phyloP scores from a whole-genome alignment of 2,888 invertebrate genomes.

The Bombylius discolor region DNA sequence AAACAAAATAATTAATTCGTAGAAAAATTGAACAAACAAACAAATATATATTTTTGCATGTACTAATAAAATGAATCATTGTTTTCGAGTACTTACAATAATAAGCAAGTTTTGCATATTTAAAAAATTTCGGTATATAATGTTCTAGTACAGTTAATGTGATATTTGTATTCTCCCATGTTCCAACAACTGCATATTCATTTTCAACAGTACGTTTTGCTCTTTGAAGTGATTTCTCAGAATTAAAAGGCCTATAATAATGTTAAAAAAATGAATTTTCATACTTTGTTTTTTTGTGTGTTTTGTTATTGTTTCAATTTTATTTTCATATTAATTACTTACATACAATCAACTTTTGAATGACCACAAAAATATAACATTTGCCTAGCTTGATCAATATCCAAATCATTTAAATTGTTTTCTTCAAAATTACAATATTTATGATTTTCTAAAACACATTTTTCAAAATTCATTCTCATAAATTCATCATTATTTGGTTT shows the following conservation, averaged over 20 bases:
- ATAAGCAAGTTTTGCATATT: no score
- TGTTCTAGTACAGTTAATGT: slow-evolving; percentile 75
- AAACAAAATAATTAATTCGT: not conserved
- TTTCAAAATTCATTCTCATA: slow-evolving; percentile 53
- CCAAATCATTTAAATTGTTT: slow-evolving; percentile 75
- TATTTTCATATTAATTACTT: slow-evolving; percentile 15
- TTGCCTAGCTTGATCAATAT: slow-evolving; percentile 76
- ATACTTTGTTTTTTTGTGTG: no score
- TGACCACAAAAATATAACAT: slow-evolving; percentile 89
- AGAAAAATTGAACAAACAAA: not conserved
- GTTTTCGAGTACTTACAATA: slow-evolving; percentile 1
- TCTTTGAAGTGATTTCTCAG: slow-evolving; percentile 63
- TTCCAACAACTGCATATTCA: slow-evolving; percentile 79
- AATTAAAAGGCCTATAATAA: slow-evolving; percentile 65
- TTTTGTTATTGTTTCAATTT: no score
- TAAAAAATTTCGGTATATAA: slow-evolving; percentile 72
- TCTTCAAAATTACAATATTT: slow-evolving; percentile 71
- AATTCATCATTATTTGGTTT: no score
- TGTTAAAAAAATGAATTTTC: not conserved
- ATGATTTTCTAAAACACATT: slow-evolving; percentile 71
- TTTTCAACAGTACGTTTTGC: slow-evolving; percentile 77
- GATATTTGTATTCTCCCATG: slow-evolving; percentile 74
- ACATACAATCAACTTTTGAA: slow-evolving; percentile 66
- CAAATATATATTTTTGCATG: not conserved
- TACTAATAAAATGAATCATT: no score